These are phyloP conservation scores for Morus bassanus DNA, from an alignment of 2,797 vertebrate genomes.

Conservation along the genomic window DNA sequence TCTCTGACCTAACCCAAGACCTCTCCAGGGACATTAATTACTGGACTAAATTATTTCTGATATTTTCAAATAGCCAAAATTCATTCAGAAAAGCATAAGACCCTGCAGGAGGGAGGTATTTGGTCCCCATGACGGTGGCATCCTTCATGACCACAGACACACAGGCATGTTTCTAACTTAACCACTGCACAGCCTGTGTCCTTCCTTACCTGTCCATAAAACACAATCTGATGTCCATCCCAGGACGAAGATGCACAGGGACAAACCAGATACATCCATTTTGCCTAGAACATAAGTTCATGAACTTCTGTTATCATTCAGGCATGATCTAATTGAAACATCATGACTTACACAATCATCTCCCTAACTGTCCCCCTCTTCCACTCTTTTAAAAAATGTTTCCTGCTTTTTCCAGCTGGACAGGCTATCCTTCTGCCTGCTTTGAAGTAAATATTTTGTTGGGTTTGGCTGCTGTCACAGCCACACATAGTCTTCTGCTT, in stretches of 20 bases:
- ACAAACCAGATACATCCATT: neutral
- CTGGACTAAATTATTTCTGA: neutral
- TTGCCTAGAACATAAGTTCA: conserved; percentile 2
- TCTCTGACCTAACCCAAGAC: neutral
- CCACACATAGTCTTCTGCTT: neutral
- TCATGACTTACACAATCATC: conserved; percentile 25
- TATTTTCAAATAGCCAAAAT: neutral
- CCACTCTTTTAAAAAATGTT: neutral
- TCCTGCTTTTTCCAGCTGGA: conserved; percentile 55
- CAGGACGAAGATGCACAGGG: neutral
- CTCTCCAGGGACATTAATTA: neutral
- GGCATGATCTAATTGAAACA: conserved; percentile 10
- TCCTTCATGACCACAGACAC: rapidly evolving
- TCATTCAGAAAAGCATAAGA: neutral
- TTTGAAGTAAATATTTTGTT: conserved; percentile 53
- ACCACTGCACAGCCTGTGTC: neutral
- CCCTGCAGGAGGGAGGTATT: neutral
- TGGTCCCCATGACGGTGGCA: rapidly evolving
- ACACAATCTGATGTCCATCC: neutral
- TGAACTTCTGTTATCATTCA: neutral
- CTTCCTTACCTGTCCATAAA: neutral
- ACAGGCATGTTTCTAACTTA: neutral
- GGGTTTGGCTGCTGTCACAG: conserved; percentile 38
- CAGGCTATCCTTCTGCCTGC: conserved; percentile 4
- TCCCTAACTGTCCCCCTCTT: neutral